Base-by-base conservation (phyloP, 2,797 vertebrate species). In the Mallotus villosus region DNA sequence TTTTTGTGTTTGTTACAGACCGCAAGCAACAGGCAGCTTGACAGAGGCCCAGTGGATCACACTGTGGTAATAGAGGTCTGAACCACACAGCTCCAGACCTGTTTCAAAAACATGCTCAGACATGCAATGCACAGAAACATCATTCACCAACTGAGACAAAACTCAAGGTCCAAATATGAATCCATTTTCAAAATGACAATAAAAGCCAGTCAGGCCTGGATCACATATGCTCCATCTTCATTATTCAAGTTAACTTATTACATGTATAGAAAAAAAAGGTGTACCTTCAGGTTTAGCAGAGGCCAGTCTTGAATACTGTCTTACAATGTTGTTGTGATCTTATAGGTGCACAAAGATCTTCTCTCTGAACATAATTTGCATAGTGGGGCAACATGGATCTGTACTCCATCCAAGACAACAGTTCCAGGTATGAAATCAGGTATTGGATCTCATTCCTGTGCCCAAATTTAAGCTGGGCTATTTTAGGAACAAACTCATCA, bases 401-500 rank as follows among this genome's bases (percentile, higher is more conserved):
- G 41, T 46, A 55, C 51, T 55, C 17, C 51, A 55, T 7, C 17
- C 17, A 55, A 17, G 16, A 55, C 16, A 55, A 6, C 51, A 55
- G 51, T 55, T 55, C 17, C 19, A n/a, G 51, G 51, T 17, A 55
- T 55, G 51, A 55, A 55, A 58, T 1, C 57, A 6, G 8, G 41
- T 46, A 46, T 14, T 12, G 14, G 41, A 46, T 46, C 41, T 64
- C 6, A 24, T 70, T 75, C 64, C 49, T 60, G 57, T 51, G 32
- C 32, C 32, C 29, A 6, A 37, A 5, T 16, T 24, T 67, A 41
- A 60, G 46, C 70, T 71, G 22, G 68, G 49, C 34, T 21, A 66
- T 49, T 19, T 75, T 32, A 65, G 62, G 68, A 53, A 27, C 74
- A 27, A 16, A 34, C 27, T 29, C 46, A 41, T 70, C 53, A 60